Percentiles rank a stretch among this genome's conserved stretches.
Evolutionary conservation across 1,140 invertebrate genomes (phyloP).

Genomic region (Brachionus calyciflorus): DNA sequence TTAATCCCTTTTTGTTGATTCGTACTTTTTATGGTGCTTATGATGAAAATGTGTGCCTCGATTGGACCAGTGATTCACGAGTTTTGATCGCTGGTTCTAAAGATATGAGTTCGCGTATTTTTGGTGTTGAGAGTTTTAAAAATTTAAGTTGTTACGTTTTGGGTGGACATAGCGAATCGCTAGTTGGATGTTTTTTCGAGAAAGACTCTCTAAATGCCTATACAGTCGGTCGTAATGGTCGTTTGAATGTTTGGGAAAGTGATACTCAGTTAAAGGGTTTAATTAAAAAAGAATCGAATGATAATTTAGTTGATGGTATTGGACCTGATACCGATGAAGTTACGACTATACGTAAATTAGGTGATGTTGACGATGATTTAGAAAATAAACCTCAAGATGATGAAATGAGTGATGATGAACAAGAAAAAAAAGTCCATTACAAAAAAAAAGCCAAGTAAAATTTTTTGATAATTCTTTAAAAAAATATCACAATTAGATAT

Average conservation of each 20-base stretch:
- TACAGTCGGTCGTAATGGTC: slow-evolving; percentile 65
- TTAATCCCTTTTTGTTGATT: slow-evolving; percentile 82
- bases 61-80: slow-evolving; percentile 87
- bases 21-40: slow-evolving; percentile 74
- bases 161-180: slow-evolving; percentile 74
- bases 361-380: slow-evolving; percentile 56
- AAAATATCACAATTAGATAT: background rate
- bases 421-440: slow-evolving; percentile 46
- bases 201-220: slow-evolving; percentile 73
- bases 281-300: slow-evolving; percentile 48
- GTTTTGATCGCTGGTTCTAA: slow-evolving; percentile 79
- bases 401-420: background rate
- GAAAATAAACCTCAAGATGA: slow-evolving; percentile 16
- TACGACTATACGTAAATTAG: slow-evolving; percentile 52
- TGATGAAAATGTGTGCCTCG: slow-evolving; percentile 77
- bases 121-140: slow-evolving; percentile 69
- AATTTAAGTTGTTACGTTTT: slow-evolving; percentile 69
- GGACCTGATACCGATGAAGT: slow-evolving; percentile 58
- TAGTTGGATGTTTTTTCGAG: slow-evolving; percentile 84
- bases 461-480: slow-evolving; percentile 16
- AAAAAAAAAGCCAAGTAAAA: slow-evolving; percentile 47
- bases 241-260: slow-evolving; percentile 82
- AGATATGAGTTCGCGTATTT: slow-evolving; percentile 78
- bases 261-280: slow-evolving; percentile 70
- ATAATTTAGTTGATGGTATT: background rate